These are phyloP conservation scores for Torymus aiolomorphi DNA, from an alignment of 2,888 invertebrate genomes.

Conservation along the genomic window DNA sequence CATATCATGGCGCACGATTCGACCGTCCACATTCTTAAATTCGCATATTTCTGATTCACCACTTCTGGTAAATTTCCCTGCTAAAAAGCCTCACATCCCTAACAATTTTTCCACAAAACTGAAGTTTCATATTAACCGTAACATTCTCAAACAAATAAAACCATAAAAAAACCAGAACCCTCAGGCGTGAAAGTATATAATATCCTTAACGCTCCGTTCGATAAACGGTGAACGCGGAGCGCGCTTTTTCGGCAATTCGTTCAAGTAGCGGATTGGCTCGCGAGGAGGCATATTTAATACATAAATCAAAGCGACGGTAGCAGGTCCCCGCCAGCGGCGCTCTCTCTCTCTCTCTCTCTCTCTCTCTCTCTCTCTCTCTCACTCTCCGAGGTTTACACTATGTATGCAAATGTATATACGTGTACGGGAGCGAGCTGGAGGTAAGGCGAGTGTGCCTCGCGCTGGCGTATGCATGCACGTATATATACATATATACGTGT, in stretches of 20 bases:
- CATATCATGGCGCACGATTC: conserved; percentile 67
- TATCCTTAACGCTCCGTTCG: conserved; percentile 33
- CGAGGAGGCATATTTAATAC: conserved; percentile 74
- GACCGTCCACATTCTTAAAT: conserved; percentile 45
- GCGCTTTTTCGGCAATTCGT: conserved; percentile 56
- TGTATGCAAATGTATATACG: conserved; percentile 54
- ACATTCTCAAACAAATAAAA: too few species aligned
- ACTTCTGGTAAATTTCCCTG: conserved; percentile 28
- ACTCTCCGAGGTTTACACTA: conserved; percentile 46
- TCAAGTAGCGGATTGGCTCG: conserved; percentile 62
- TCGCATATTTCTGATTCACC: conserved; percentile 59
- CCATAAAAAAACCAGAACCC: conserved; percentile 28
- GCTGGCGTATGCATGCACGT: background rate
- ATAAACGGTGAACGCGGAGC: conserved; percentile 26
- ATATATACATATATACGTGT: conserved; percentile 41
- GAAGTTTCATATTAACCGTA: background rate
- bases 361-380: background rate
- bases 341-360: background rate
- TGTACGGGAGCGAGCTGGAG: conserved; percentile 1
- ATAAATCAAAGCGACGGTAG: conserved; percentile 72
- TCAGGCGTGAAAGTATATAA: conserved; percentile 35
- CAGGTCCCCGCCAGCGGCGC: conserved; percentile 67
- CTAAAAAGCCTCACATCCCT: conserved; percentile 43
- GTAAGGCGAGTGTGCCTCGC: conserved; percentile 20
- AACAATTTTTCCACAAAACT: conserved; percentile 26